phyloP scores from a whole-genome alignment of 2,113 vertebrate species.

The Leptobrachium leishanense region DNA sequence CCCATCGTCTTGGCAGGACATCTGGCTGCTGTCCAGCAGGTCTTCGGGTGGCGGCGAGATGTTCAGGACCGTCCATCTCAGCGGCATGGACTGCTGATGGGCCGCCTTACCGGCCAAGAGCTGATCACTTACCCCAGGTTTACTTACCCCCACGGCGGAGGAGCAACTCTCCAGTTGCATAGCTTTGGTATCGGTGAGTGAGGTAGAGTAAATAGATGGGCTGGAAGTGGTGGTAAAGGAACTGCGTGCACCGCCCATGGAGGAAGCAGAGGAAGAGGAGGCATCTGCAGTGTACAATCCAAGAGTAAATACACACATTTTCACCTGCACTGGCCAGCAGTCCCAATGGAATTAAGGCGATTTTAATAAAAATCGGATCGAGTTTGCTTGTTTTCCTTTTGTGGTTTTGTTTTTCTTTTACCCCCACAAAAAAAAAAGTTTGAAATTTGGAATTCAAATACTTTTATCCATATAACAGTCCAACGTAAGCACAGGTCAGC shows the following conservation, averaged over 20 bases:
- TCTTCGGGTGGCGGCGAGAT: conserved; percentile 98
- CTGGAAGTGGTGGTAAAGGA: conserved; percentile 96
- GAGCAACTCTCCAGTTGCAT: conserved; percentile 82
- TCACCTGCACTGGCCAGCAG: conserved; percentile 83
- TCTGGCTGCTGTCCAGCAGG: conserved; percentile 92
- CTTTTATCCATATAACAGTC: conserved; percentile 61
- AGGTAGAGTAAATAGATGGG: conserved; percentile 88
- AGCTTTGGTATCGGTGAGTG: conserved; percentile 85
- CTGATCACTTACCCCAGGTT: conserved; percentile 83
- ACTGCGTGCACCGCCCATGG: conserved; percentile 97
- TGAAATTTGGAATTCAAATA: conserved; percentile 71
- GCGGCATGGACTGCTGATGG: conserved; percentile 84
- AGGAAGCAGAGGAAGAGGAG: conserved; percentile 92
- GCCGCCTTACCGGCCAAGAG: conserved; percentile 73
- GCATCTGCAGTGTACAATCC: conserved; percentile 98
- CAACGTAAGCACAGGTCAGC: conserved; percentile 56
- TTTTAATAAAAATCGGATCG: conserved; percentile 54
- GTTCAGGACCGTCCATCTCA: conserved; percentile 90
- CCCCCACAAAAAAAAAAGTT: conserved; percentile 70
- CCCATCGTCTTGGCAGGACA: conserved; percentile 94
- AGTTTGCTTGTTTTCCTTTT: conserved; percentile 47
- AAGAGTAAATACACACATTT: conserved; percentile 84
- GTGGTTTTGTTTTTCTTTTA: too few species aligned
- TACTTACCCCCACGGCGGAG: conserved; percentile 84
- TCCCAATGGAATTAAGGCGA: conserved; percentile 77